Percentiles rank a stretch among this genome's conserved stretches.
Evolutionary conservation across 2,113 vertebrate genomes (phyloP).

Genomic region (Phrynosoma blainvillii): DNA sequence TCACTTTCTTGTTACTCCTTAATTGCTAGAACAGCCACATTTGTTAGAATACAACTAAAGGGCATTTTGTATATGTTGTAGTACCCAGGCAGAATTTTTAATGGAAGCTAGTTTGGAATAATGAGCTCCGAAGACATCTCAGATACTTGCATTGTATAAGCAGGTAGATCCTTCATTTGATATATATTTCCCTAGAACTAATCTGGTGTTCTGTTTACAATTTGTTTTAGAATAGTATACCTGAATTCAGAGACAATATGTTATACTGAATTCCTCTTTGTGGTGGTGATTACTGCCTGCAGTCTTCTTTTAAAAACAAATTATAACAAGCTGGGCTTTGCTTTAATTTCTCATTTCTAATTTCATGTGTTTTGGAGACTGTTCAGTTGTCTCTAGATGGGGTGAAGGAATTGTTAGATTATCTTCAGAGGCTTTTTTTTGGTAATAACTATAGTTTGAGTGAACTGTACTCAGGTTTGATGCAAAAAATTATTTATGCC

Average conservation of each 20-base stretch:
- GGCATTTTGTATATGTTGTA: constrained; percentile 55
- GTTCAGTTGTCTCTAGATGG: constrained; percentile 31
- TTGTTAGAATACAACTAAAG: constrained; percentile 59
- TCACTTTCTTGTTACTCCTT: constrained; percentile 63
- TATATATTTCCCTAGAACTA: constrained; percentile 70
- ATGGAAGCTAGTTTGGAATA: constrained; percentile 75
- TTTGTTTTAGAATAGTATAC: constrained; percentile 47
- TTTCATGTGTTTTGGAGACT: neutral
- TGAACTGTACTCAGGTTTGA: constrained; percentile 14
- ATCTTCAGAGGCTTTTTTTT: neutral
- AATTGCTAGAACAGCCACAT: constrained; percentile 59
- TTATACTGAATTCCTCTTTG: constrained; percentile 44
- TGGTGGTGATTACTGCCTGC: constrained; percentile 19
- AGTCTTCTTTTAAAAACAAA: constrained; percentile 32
- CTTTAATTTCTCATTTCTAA: constrained; percentile 11
- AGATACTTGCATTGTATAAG: constrained; percentile 61
- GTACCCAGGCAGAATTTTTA: constrained; percentile 70
- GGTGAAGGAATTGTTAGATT: neutral
- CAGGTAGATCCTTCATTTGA: constrained; percentile 77
- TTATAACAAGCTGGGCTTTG: neutral
- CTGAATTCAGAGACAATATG: constrained; percentile 28
- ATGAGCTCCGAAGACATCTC: constrained; percentile 78
- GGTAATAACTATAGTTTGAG: neutral
- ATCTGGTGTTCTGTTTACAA: constrained; percentile 43
- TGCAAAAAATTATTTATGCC: constrained; percentile 30